A percentile compares a stretch with the other conserved stretches of the same genome.
phyloP scores from a whole-genome alignment of 2,113 vertebrate species.

The Scolopax mira region DNA sequence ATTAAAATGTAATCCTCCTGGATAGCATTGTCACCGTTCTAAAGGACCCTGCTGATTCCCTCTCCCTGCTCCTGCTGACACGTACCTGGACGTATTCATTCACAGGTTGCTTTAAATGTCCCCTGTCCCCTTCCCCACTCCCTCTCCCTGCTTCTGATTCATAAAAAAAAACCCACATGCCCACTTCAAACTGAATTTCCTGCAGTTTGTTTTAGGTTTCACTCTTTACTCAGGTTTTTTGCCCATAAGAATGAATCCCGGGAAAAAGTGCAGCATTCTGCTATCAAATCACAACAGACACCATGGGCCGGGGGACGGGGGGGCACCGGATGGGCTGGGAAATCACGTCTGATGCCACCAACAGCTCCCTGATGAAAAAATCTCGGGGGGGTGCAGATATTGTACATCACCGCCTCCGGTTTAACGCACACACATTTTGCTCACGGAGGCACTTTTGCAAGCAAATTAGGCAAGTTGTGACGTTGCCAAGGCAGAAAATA shows the following conservation, averaged over 20 bases:
- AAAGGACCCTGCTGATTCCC: background rate
- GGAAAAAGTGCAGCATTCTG: background rate
- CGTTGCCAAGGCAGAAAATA: background rate
- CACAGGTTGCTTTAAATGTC: background rate
- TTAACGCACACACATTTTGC: background rate
- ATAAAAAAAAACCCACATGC: background rate
- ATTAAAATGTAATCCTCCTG: conserved; percentile 46
- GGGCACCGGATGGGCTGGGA: background rate
- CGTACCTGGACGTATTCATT: background rate
- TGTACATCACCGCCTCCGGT: accelerated
- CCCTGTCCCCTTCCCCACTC: background rate
- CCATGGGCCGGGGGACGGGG: accelerated
- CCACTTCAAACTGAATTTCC: background rate
- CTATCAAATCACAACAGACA: accelerated
- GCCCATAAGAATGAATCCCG: background rate
- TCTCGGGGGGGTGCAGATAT: background rate
- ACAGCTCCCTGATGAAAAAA: background rate
- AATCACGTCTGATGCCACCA: accelerated
- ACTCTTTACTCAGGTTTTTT: background rate
- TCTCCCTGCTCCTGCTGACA: background rate
- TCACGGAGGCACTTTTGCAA: background rate
- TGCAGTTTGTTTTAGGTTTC: background rate
- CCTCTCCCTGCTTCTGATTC: background rate
- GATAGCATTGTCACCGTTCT: background rate
- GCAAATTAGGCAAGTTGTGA: background rate